phyloP scores from a whole-genome alignment of 2,113 vertebrate species.

The Hystrix brachyura region DNA sequence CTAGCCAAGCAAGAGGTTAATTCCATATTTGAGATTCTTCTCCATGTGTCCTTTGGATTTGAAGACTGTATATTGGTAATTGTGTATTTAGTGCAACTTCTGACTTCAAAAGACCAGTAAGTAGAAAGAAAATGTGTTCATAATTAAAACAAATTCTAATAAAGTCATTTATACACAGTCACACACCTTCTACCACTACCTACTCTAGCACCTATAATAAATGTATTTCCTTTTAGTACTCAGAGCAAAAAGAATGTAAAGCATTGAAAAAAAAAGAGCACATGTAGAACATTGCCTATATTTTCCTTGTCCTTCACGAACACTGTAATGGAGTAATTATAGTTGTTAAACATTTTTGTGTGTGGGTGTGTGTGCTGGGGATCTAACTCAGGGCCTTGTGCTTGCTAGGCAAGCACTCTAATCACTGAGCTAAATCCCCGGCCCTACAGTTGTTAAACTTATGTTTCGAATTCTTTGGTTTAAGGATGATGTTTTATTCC shows the following conservation, averaged over 20 bases:
- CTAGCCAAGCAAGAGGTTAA: background rate
- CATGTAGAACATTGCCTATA: rapidly evolving
- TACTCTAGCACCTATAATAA: background rate
- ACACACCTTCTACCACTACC: background rate
- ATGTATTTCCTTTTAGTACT: background rate
- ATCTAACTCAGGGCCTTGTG: too few relatives aligned
- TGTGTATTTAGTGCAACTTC: background rate
- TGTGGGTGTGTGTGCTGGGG: too few relatives aligned
- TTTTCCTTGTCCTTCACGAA: background rate
- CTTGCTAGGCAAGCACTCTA: too few relatives aligned
- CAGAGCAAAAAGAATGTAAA: background rate
- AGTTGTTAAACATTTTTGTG: background rate
- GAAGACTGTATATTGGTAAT: background rate
- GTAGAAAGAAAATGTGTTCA: background rate
- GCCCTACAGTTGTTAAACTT: background rate
- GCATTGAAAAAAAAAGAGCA: background rate
- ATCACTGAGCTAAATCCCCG: too few relatives aligned
- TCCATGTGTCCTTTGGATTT: background rate
- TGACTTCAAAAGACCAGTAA: background rate
- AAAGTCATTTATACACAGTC: background rate
- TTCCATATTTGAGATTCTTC: background rate
- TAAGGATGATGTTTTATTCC: background rate
- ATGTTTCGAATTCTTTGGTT: background rate
- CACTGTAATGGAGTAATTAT: background rate
- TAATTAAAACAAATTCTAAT: background rate